Evolutionary conservation across 2,888 invertebrate genomes (phyloP).

Genomic region (Salpingus planirostris): DNA sequence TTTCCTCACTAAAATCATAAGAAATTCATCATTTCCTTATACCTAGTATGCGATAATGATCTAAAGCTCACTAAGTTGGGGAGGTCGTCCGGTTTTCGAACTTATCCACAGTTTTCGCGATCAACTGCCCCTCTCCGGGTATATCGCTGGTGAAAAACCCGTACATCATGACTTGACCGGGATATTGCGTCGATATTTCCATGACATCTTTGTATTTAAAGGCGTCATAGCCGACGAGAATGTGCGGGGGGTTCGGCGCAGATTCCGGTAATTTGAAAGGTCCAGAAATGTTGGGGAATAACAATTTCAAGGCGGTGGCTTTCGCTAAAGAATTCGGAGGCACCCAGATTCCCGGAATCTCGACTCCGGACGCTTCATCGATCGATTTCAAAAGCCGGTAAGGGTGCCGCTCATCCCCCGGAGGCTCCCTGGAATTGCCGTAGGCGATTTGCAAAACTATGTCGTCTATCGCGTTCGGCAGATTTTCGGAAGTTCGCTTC

Average conservation of each 20-base stretch:
- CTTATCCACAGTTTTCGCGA: constrained; percentile 54
- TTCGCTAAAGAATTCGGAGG: constrained; percentile 38
- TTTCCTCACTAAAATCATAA: constrained; percentile 49
- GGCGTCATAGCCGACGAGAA: constrained; percentile 60
- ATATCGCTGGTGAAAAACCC: constrained; percentile 62
- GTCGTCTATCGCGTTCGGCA: constrained; percentile 30
- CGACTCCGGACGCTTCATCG: neutral
- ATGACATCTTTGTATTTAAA: constrained; percentile 57
- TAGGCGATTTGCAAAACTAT: constrained; percentile 32
- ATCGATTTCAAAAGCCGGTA: constrained; percentile 16
- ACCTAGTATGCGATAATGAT: neutral
- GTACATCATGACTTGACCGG: constrained; percentile 50
- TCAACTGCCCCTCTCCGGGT: constrained; percentile 49
- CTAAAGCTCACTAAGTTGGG: constrained; percentile 44
- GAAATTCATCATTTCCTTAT: neutral
- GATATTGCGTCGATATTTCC: constrained; percentile 43
- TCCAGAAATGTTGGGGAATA: constrained; percentile 44
- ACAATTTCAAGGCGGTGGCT: constrained; percentile 36
- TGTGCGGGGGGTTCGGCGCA: constrained; percentile 53
- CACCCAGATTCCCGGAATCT: constrained; percentile 39
- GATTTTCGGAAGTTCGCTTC: constrained; percentile 25
- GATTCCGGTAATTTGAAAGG: constrained; percentile 51
- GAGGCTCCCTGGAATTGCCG: constrained; percentile 29
- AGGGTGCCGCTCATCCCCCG: constrained; percentile 30
- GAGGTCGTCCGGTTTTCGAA: constrained; percentile 49